Conservation (phyloP, 2,113 vertebrate genomes). For the Melanostigma gelatinosum region DNA sequence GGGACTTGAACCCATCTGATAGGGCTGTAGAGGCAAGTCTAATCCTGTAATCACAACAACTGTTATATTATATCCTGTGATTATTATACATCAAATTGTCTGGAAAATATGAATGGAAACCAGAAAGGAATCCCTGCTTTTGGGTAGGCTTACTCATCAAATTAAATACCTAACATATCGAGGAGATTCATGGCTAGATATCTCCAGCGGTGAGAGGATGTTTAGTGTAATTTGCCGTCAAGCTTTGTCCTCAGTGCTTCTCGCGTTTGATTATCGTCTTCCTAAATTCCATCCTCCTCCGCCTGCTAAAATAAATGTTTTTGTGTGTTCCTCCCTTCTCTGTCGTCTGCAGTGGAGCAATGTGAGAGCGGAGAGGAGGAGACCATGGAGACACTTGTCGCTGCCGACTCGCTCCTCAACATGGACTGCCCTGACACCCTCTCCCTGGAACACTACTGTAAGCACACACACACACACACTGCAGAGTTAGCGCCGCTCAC, state of each 20-base stretch:
- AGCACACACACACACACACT: constrained; percentile 66
- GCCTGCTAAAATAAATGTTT: neutral
- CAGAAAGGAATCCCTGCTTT: neutral
- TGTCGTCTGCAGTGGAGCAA: constrained; percentile 86
- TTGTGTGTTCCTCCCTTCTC: constrained; percentile 1
- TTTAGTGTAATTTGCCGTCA: neutral
- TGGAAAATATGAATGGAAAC: neutral
- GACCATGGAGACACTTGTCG: constrained; percentile 93
- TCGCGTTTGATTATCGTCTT: neutral
- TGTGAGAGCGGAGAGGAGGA: constrained; percentile 91
- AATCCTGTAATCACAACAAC: neutral
- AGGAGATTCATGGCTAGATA: neutral
- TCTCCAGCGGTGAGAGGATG: neutral
- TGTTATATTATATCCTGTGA: neutral
- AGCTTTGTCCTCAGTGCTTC: neutral
- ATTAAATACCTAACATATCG: neutral
- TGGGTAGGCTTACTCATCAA: neutral
- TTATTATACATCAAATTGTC: neutral
- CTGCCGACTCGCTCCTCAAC: constrained; percentile 92
- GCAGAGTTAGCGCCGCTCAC: neutral
- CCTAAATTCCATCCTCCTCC: neutral
- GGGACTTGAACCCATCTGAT: neutral
- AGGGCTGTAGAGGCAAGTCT: neutral
- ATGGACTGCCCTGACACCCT: constrained; percentile 90
- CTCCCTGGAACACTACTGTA: constrained; percentile 89